Base-by-base conservation (phyloP, 2,113 vertebrate genomes). In the Mesembrinibis cayennensis region DNA sequence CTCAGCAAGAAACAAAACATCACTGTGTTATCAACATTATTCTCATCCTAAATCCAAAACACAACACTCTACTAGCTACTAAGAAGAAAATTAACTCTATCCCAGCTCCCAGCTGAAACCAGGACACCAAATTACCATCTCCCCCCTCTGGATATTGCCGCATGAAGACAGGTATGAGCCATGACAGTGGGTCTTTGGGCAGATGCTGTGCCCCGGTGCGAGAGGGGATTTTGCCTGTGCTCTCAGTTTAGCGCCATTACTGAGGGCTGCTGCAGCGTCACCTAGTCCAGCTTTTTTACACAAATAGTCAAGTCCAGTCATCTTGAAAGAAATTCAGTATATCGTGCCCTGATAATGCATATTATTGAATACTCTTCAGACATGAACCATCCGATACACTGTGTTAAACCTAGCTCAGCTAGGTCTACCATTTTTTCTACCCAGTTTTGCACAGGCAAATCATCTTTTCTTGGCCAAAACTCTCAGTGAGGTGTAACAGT, bases 61-160 rank as follows among this genome's bases (percentile, higher is more conserved):
- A n/a, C n/a, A n/a, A n/a, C n/a, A n/a, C n/a, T n/a, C n/a, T n/a
- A n/a, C n/a, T n/a, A n/a, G n/a, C n/a, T n/a, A n/a, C n/a, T n/a
- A n/a, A n/a, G n/a, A n/a, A n/a, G n/a, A n/a, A n/a, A n/a, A n/a
- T n/a, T n/a, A n/a, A n/a, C n/a, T n/a, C n/a, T n/a, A n/a, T n/a
- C n/a, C n/a, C n/a, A n/a, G n/a, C n/a, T n/a, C n/a, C n/a, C n/a
- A n/a, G n/a, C n/a, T n/a, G n/a, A n/a, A n/a, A n/a, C n/a, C n/a
- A n/a, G n/a, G n/a, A n/a, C n/a, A 63, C 87, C 66, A 69, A 95
- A 93, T 89, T 89, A 63, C 90, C 55, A 38, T 81, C 90, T 96
- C 50, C 44, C 62, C n/a, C 2, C 50, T 81, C 42, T 56, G 70
- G 63, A 27, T 65, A 63, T 30, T 87, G 82, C 76, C 0, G 0